Evolutionary conservation across 2,888 invertebrate genomes (phyloP), one percentile per base, ranked within the genome.

Genomic region (Tetanocera ferruginea): DNA sequence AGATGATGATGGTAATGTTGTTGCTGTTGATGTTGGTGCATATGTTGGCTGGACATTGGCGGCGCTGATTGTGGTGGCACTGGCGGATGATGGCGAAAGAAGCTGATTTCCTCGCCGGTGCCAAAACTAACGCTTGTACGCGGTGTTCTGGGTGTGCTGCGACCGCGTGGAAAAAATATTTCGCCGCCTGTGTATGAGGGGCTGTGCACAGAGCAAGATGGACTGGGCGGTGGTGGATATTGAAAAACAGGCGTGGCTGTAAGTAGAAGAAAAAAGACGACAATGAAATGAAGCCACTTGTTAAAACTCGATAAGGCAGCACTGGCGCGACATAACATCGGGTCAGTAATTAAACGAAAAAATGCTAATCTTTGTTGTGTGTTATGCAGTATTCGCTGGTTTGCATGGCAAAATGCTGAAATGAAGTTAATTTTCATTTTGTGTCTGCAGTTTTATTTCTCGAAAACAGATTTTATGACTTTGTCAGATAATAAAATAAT

Each of bases 171-270:
- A 82, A 90, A 90, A 82, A 90, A 90, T 3, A 89, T 83, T 79
- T 90, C 89, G 73, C 87, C 87, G 77, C 85, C 87, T 19, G 84
- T 85, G 73, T 85, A 88, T 76, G 83, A 82, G 76, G 88, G 87
- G 81, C 87, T 88, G 81, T 86, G 85, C 19, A 84, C 81, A 62
- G 86, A 88, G 81, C 90, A 90, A 3, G 89, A 89, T 76, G 90
- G 90, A 79, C 90, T 90, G 78, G 87, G 87, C 71, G 90, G 89
- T 79, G 87, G 85, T 76, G 90, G 88, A 82, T 88, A 89, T 82
- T 89, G 89, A 78, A 89, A 89, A 78, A 88, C 85, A 72, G 89
- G 89, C 67, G 89, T 84, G 78, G 87, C 90, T 90, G 83, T 23
- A 87, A 85, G 78, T 51, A 71, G 79, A 75, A 17, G 66, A 74